phyloP scores from a whole-genome alignment of 2,797 vertebrate genomes.

The Halcyon leucocephala region DNA sequence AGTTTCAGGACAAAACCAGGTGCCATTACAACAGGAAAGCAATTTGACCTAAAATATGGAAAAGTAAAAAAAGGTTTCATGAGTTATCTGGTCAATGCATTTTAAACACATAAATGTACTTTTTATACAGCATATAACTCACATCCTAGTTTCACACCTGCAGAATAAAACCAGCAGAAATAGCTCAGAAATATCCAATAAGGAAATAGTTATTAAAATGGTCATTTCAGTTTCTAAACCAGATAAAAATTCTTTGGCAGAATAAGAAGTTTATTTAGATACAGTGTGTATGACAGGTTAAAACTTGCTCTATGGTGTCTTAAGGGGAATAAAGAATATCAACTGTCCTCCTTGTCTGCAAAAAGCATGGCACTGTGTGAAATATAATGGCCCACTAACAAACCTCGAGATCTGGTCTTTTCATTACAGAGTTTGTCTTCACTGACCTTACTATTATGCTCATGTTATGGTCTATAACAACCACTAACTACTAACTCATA shows the following conservation, averaged over 20 bases:
- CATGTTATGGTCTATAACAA: neutral
- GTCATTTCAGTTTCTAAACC: neutral
- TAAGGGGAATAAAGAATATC: neutral
- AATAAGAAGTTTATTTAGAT: neutral
- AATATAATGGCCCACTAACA: neutral
- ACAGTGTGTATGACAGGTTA: neutral
- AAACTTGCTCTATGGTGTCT: neutral
- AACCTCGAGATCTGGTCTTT: neutral
- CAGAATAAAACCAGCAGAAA: neutral
- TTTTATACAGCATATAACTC: neutral
- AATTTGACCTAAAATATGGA: neutral
- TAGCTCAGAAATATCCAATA: neutral
- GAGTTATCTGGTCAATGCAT: neutral
- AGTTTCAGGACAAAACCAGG: neutral
- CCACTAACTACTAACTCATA: neutral
- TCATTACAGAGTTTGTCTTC: neutral
- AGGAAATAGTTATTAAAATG: neutral
- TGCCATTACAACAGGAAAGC: neutral
- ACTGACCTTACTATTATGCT: neutral
- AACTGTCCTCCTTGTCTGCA: neutral
- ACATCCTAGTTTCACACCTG: neutral
- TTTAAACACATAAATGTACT: neutral
- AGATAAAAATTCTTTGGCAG: constrained; percentile 45
- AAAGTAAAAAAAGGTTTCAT: neutral
- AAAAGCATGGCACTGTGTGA: neutral